Evolutionary conservation across 2,113 vertebrate genomes (phyloP).

Genomic region (Nicator chloris): DNA sequence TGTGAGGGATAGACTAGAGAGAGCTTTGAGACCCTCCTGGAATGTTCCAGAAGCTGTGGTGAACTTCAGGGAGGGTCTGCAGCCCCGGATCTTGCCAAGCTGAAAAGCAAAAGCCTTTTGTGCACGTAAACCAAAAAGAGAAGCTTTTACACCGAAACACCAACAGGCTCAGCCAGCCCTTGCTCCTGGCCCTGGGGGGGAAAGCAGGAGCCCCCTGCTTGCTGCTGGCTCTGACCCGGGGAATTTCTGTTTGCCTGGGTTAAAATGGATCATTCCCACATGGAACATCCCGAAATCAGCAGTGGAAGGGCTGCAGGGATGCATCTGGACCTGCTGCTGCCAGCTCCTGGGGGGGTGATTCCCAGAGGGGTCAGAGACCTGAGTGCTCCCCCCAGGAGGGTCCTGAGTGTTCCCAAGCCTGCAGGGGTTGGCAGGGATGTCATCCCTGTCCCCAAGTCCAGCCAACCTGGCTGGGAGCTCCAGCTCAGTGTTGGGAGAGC

Average conservation of each 20-base stretch:
- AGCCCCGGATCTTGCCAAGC: background rate
- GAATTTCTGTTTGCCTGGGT: background rate
- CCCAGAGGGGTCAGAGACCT: background rate
- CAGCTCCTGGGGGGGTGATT: background rate
- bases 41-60: background rate
- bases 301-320: background rate
- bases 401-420: background rate
- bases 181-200: background rate
- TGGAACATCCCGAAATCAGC: accelerated
- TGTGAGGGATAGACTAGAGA: background rate
- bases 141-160: constrained; percentile 9
- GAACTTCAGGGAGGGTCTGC: background rate
- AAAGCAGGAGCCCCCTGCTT: background rate
- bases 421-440: background rate
- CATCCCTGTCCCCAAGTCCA: accelerated
- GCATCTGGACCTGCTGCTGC: background rate
- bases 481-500: accelerated
- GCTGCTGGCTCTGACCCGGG: background rate
- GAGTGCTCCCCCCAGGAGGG: background rate
- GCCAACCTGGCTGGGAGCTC: background rate
- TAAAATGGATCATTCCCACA: accelerated
- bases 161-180: background rate
- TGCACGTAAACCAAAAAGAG: constrained; percentile 46
- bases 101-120: constrained; percentile 48
- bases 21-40: background rate